phyloP scores from a whole-genome alignment of 2,888 invertebrate species.

The Rotaria socialis region DNA sequence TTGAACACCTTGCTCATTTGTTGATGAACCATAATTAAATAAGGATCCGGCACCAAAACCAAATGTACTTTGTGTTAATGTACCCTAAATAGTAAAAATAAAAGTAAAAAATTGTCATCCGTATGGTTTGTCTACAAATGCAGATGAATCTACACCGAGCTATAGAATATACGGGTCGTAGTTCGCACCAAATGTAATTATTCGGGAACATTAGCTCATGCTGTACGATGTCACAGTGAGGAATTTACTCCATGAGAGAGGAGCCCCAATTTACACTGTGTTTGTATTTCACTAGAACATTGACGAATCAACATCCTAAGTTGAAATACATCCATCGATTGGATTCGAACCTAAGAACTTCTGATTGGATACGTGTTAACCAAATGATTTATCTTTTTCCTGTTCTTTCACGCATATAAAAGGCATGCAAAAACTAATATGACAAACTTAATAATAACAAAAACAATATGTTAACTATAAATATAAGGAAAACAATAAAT shows the following conservation, averaged over 20 bases:
- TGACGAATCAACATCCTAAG: background rate
- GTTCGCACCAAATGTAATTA: background rate
- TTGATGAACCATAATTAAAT: background rate
- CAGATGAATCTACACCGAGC: background rate
- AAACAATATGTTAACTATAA: too few relatives aligned
- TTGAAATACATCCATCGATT: background rate
- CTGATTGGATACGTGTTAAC: background rate
- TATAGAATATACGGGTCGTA: conserved; percentile 12
- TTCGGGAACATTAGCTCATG: conserved; percentile 8
- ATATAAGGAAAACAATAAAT: too few relatives aligned
- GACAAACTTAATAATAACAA: too few relatives aligned
- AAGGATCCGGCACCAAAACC: background rate
- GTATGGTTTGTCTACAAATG: conserved; percentile 34
- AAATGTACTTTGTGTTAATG: background rate
- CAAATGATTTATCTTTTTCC: background rate
- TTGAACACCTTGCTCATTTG: conserved; percentile 29
- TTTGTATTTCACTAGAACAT: background rate
- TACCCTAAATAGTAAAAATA: background rate
- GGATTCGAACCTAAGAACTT: background rate
- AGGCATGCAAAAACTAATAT: background rate
- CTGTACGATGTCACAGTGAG: conserved; percentile 29
- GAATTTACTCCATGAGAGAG: background rate
- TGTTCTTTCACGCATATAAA: background rate
- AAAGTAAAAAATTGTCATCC: background rate
- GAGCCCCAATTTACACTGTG: conserved; percentile 1